Evolutionary conservation across 2,888 invertebrate genomes (phyloP).

Genomic region (Colostygia pectinataria): DNA sequence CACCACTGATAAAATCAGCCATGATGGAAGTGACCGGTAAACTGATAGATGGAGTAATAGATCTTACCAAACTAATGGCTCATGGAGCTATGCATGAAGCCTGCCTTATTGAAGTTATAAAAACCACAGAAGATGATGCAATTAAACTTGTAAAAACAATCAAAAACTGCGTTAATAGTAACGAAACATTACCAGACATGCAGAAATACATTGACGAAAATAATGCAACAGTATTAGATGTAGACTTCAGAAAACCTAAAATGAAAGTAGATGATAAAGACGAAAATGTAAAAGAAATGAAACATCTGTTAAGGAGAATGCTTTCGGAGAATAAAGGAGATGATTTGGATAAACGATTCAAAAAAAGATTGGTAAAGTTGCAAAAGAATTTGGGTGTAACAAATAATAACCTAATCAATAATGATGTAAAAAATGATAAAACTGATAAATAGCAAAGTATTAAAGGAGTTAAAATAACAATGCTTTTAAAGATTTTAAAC

Average conservation of each 20-base stretch:
- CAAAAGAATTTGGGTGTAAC: conserved; percentile 47
- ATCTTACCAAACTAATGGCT: conserved; percentile 70
- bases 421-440: conserved; percentile 27
- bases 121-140: conserved; percentile 68
- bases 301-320: conserved; percentile 57
- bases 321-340: conserved; percentile 44
- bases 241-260: conserved; percentile 32
- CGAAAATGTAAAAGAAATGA: conserved; percentile 48
- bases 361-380: conserved; percentile 48
- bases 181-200: conserved; percentile 42
- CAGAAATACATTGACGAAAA: conserved; percentile 51
- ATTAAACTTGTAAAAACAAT: conserved; percentile 51
- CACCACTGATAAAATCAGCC: conserved; percentile 65
- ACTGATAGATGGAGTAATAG: conserved; percentile 65
- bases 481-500: too few species aligned
- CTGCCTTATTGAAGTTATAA: conserved; percentile 74
- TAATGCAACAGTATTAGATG: conserved; percentile 67
- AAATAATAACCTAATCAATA: conserved; percentile 36
- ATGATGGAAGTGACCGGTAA: conserved; percentile 73
- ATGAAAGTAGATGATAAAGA: conserved; percentile 25
- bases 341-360: conserved; percentile 48
- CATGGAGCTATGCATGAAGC: conserved; percentile 80
- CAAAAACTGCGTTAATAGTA: conserved; percentile 51
- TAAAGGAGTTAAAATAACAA: too few species aligned
- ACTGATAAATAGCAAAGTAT: conserved; percentile 26